Percentiles rank a stretch among this genome's conserved stretches.
These are phyloP conservation scores for Gallinago solitaria DNA, from an alignment of 2,797 vertebrate genomes.

Conservation along the genomic window DNA sequence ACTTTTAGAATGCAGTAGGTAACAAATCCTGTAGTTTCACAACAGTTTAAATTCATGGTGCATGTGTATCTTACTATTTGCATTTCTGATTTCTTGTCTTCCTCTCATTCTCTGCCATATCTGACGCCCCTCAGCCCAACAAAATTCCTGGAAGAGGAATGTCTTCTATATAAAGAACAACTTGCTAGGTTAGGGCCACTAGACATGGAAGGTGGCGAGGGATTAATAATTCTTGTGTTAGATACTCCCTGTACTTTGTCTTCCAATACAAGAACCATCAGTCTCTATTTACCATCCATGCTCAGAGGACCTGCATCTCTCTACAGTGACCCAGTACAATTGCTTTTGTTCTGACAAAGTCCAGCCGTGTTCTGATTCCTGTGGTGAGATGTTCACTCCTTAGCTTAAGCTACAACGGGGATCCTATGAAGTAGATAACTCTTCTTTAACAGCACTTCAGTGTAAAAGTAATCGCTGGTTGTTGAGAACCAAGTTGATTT, in stretches of 20 bases:
- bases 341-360: not conserved
- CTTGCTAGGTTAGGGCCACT: not conserved
- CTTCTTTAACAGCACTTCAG: not conserved
- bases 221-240: not conserved
- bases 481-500: not conserved
- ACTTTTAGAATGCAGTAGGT: not conserved
- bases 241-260: not conserved
- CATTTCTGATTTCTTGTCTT: not conserved
- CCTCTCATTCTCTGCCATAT: not conserved
- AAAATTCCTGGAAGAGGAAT: not conserved
- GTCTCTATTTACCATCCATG: not conserved
- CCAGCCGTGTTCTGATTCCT: not conserved
- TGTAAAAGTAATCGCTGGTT: not conserved
- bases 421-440: not conserved
- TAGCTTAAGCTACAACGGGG: not conserved
- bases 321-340: not conserved
- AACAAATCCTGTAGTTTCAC: not conserved
- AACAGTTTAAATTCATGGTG: not conserved
- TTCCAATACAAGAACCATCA: not conserved
- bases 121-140: not conserved
- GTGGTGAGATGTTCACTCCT: rapidly evolving
- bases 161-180: not conserved
- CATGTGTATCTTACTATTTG: not conserved
- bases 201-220: not conserved
- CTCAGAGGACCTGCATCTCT: not conserved